Percentiles rank a stretch among this genome's conserved stretches.
These are phyloP conservation scores for Hyposmocoma kahamanoa DNA, from an alignment of 1,140 invertebrate species.

Conservation along the genomic window DNA sequence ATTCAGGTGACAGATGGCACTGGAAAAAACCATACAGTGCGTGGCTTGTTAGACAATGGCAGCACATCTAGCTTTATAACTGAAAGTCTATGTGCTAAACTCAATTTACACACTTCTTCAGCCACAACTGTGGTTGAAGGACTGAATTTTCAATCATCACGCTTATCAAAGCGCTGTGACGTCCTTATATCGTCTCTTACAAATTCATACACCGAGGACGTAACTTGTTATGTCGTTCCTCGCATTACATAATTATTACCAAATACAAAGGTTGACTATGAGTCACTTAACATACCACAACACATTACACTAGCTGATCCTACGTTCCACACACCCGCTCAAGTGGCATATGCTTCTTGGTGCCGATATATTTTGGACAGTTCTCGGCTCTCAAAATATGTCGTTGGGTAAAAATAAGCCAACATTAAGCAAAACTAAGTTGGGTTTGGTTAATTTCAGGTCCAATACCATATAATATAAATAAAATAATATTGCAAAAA, in stretches of 20 bases:
- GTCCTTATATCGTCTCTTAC: conserved; percentile 1
- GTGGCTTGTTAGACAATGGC: conserved; percentile 7
- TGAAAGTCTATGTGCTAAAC: conserved; percentile 2
- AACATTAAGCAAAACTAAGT: conserved; percentile 2
- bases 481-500: conserved; percentile 4
- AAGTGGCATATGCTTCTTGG: conserved; percentile 3
- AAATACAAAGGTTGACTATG: not conserved
- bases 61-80: conserved; percentile 1
- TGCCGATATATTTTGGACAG: conserved; percentile 3
- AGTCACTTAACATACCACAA: conserved; percentile 3
- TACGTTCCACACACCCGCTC: not conserved
- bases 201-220: not conserved
- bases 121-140: not conserved
- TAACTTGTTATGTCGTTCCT: not conserved
- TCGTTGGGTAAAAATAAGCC: conserved; percentile 4
- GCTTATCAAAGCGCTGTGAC: conserved; percentile 2
- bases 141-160: not conserved
- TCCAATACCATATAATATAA: not conserved
- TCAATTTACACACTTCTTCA: conserved; percentile 1
- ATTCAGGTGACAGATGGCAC: not conserved
- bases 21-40: conserved; percentile 2
- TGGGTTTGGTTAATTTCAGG: conserved; percentile 6
- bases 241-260: conserved; percentile 5
- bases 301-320: conserved; percentile 4
- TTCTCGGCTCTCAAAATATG: not conserved